Conservation (phyloP, 92 coral and sea anemone species). For the Meandrina meandrites region DNA sequence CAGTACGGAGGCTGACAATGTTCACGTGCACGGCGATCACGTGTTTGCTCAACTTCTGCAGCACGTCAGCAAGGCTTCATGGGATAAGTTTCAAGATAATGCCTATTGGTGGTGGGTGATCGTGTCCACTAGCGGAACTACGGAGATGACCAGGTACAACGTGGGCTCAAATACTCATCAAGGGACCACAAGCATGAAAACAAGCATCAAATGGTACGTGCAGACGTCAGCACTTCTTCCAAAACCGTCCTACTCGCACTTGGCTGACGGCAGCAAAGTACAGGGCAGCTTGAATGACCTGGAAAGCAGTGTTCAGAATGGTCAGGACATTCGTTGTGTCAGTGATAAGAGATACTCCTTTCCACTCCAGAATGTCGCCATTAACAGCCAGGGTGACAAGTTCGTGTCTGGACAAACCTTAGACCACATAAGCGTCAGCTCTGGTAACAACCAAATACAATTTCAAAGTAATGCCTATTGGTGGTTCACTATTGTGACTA, state of each 20-base stretch:
- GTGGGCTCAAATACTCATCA: slow-evolving; percentile 70
- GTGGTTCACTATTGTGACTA: slow-evolving; percentile 76
- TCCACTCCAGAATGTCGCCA: too few relatives aligned
- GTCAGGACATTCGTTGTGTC: too few relatives aligned
- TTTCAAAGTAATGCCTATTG: slow-evolving; percentile 47
- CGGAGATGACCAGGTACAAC: slow-evolving; percentile 65
- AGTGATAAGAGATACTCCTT: too few relatives aligned
- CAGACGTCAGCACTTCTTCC: slow-evolving; percentile 38
- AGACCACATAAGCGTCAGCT: too few relatives aligned
- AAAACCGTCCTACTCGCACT: slow-evolving; percentile 60
- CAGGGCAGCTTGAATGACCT: slow-evolving; percentile 59
- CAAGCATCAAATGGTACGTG: slow-evolving; percentile 68
- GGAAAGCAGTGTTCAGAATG: slow-evolving; percentile 35
- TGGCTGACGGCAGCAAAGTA: slow-evolving; percentile 49
- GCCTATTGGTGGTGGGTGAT: slow-evolving; percentile 36
- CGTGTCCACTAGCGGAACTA: slow-evolving; percentile 50
- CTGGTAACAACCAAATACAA: too few relatives aligned
- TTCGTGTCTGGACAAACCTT: too few relatives aligned
- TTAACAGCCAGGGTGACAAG: too few relatives aligned
- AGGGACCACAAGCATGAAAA: slow-evolving; percentile 35
- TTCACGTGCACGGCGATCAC: too few relatives aligned
- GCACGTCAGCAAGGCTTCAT: slow-evolving; percentile 76
- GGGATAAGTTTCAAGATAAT: slow-evolving; percentile 64
- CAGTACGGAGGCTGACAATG: too few relatives aligned
- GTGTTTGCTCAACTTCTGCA: slow-evolving; percentile 1